Conservation (phyloP, 2,888 invertebrate genomes). For the Amphiduros pacificus region DNA sequence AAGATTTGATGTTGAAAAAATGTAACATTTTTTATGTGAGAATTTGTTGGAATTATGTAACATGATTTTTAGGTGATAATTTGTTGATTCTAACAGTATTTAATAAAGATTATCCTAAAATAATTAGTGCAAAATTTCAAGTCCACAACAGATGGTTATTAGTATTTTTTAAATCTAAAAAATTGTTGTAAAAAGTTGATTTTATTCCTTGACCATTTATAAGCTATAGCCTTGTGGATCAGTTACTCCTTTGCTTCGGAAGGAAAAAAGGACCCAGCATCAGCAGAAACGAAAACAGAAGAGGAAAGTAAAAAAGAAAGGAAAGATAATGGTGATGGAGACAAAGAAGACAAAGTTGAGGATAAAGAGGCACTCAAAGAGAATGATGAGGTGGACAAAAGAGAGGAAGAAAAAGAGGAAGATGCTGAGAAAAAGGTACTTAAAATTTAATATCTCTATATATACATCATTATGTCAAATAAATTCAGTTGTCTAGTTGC, state of each 20-base stretch:
- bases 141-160: background rate
- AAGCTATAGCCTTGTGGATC: slow-evolving; percentile 18
- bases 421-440: background rate
- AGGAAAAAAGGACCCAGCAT: background rate
- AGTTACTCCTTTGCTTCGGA: background rate
- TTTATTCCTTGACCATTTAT: background rate
- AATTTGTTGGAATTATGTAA: too few species aligned
- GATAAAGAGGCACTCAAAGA: background rate
- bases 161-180: background rate
- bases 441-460: background rate
- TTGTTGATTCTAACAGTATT: too few species aligned
- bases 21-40: too few species aligned
- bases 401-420: background rate
- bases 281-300: background rate
- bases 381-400: background rate
- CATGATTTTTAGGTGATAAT: too few species aligned
- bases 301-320: background rate
- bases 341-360: background rate
- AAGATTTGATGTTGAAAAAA: too few species aligned
- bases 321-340: background rate
- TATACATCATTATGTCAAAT: too few species aligned
- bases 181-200: background rate
- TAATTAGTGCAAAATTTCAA: too few species aligned
- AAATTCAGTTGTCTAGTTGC: too few species aligned
- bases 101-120: too few species aligned